Conservation (phyloP, 2,888 invertebrate genomes). For the Heteromyza rotundicornis region DNA sequence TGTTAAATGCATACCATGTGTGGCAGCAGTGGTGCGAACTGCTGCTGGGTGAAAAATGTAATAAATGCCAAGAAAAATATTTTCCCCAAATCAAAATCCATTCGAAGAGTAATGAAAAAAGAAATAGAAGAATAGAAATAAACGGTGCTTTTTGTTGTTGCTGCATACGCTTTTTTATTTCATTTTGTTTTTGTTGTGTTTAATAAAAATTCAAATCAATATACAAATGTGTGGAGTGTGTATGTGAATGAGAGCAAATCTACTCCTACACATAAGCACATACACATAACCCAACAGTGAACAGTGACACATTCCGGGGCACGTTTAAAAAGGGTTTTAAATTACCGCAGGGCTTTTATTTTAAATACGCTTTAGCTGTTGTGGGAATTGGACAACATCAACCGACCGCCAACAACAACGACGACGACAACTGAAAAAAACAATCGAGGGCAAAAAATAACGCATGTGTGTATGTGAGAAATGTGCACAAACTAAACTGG, state of each 20-base stretch:
- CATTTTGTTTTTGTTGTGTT: too few species aligned
- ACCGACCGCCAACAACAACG: too few species aligned
- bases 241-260: too few species aligned
- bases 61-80: conserved; percentile 51
- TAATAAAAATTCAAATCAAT: conserved; percentile 2
- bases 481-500: not conserved
- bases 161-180: not conserved
- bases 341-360: not conserved
- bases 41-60: conserved; percentile 40
- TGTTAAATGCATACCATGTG: not conserved
- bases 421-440: too few species aligned
- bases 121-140: not conserved
- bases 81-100: conserved; percentile 51
- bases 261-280: not conserved
- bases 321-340: conserved; percentile 1
- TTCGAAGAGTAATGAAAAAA: conserved; percentile 3
- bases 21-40: not conserved
- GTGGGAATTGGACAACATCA: not conserved
- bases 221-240: too few species aligned
- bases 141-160: not conserved
- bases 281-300: not conserved
- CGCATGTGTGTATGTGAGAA: not conserved
- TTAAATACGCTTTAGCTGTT: not conserved
- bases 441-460: not conserved
- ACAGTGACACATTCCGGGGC: conserved; percentile 2